phyloP scores from a whole-genome alignment of 92 coral and sea anemone species.

The Heteractis magnifica region DNA sequence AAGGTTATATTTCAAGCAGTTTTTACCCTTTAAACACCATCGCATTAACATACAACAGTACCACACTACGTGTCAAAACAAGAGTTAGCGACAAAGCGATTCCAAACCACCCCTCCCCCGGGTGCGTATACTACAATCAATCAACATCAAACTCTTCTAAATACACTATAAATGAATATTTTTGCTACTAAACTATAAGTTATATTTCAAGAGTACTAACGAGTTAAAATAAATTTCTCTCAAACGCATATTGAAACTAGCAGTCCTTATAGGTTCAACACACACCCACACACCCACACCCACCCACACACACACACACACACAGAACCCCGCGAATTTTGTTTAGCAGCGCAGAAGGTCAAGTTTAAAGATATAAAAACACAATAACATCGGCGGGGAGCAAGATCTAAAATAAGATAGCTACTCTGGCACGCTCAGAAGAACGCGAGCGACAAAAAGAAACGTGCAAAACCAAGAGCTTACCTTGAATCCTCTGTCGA shows the following conservation, averaged over 20 bases:
- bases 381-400: background rate
- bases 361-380: background rate
- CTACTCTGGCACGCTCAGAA: background rate
- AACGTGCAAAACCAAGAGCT: background rate
- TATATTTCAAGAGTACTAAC: background rate
- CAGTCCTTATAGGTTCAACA: background rate
- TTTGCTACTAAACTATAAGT: background rate
- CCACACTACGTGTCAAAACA: too few species aligned
- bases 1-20: too few species aligned
- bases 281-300: background rate
- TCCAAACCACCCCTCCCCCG: too few species aligned
- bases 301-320: background rate
- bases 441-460: background rate
- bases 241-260: background rate
- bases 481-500: constrained; percentile 25
- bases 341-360: background rate
- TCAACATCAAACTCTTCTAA: background rate
- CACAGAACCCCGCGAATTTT: background rate
- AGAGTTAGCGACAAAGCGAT: too few species aligned
- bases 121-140: background rate
- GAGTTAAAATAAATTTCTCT: background rate
- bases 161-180: background rate
- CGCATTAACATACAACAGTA: too few species aligned
- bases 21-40: too few species aligned
- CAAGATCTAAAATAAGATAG: background rate